Base-by-base conservation (phyloP, 1,140 invertebrate genomes). In the Pentalonia nigronervosa region DNA sequence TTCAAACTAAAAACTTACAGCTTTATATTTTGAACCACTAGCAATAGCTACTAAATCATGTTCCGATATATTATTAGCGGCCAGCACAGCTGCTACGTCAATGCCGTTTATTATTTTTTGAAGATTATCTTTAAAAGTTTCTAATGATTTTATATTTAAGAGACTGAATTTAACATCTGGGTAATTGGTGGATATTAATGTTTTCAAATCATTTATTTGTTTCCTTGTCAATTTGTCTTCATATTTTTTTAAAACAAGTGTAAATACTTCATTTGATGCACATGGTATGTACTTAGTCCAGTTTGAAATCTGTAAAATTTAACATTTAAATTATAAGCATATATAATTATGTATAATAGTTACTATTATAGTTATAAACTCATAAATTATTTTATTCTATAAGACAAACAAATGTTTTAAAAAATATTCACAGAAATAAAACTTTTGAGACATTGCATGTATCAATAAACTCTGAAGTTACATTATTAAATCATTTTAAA, bases 231-330 rank as follows among this genome's bases (percentile, higher is more conserved):
- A 30, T 67, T 41, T 60, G 20, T 67, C 23, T 67, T 45, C 53
- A 30, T 11, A 4, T 21, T 90, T 67, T 90, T 90, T 90, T 45
- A 90, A 90, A 90, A 90, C 56, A 90, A 90, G 89, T 45, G 89
- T 41, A 45, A 67, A 90, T 45, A 90, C 89, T 90, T 90, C 89
- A 47, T 45, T 67, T 67, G 89, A n/a, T 45, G 89, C 6, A 67
- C 8, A 45, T 90, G 53, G 4, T 45, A 90, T 23, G 30, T 67
- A 90, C 45, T 41, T 90, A 2, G 53, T 67, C 89, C 89, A 90
- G 14, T 45, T 90, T 2, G 89, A 90, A 90, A 90, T 90, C 89
- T 90, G 3, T 50, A 53, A 88, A 84, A 45, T 84, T 84, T 0
- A 76, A n/a, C 11, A n/a, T 76, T 76, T n/a, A 67, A n/a, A n/a